phyloP scores from a whole-genome alignment of 2,888 invertebrate genomes.

The Boloria euphrosyne region DNA sequence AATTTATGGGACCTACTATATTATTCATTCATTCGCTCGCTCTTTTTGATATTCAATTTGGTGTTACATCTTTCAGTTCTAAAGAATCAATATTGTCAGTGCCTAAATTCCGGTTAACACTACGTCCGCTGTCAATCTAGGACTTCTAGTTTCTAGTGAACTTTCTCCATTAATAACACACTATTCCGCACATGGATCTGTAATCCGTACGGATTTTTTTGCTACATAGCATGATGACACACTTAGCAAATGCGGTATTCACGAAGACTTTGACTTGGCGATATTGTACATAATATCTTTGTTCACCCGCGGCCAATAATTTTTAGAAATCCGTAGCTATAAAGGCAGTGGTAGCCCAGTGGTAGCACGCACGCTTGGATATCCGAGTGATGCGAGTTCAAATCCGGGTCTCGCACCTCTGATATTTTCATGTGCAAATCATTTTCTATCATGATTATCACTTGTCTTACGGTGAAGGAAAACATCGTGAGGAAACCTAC shows the following conservation, averaged over 20 bases:
- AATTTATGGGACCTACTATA: not conserved
- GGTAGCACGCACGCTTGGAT: too few relatives aligned
- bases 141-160: slow-evolving; percentile 52
- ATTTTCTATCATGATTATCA: too few relatives aligned
- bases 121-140: slow-evolving; percentile 50
- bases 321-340: too few relatives aligned
- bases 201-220: slow-evolving; percentile 28
- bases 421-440: too few relatives aligned
- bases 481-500: too few relatives aligned
- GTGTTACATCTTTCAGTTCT: slow-evolving; percentile 2
- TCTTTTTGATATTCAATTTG: not conserved
- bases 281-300: not conserved
- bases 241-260: not conserved
- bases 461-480: too few relatives aligned
- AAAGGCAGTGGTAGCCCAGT: too few relatives aligned
- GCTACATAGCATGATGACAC: slow-evolving; percentile 22
- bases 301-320: not conserved
- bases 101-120: slow-evolving; percentile 17
- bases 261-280: not conserved
- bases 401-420: too few relatives aligned
- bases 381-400: too few relatives aligned
- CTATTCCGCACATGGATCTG: slow-evolving; percentile 24
- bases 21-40: not conserved
- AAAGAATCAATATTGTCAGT: slow-evolving; percentile 5
- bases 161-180: slow-evolving; percentile 53